These are phyloP conservation scores for Leptodactylus fuscus DNA, from an alignment of 2,113 vertebrate genomes.

Conservation along the genomic window DNA sequence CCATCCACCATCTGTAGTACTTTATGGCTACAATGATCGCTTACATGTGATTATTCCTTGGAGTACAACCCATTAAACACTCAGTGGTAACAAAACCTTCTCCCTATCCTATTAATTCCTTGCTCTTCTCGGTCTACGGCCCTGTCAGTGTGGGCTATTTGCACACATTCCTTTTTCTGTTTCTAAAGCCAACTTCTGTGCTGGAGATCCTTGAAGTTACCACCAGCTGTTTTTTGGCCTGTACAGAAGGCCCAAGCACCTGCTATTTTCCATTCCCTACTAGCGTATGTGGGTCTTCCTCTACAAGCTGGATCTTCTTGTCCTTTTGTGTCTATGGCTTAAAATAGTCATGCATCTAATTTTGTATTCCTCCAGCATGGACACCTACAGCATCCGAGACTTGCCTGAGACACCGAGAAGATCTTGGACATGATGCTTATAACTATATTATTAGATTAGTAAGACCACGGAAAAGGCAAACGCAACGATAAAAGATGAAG, in stretches of 20 bases:
- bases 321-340: slow-evolving; percentile 26
- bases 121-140: neutral
- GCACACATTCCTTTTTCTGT: slow-evolving; percentile 33
- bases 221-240: slow-evolving; percentile 49
- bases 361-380: slow-evolving; percentile 14
- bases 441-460: too few species aligned
- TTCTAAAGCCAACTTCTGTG: slow-evolving; percentile 38
- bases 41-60: slow-evolving; percentile 24
- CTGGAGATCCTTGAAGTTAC: slow-evolving; percentile 25
- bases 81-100: slow-evolving; percentile 12
- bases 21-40: slow-evolving; percentile 4
- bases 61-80: slow-evolving; percentile 21
- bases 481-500: too few species aligned
- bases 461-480: too few species aligned
- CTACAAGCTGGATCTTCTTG: neutral
- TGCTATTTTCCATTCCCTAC: slow-evolving; percentile 42
- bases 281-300: slow-evolving; percentile 25
- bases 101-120: slow-evolving; percentile 28
- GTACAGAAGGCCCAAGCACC: slow-evolving; percentile 36
- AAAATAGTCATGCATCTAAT: slow-evolving; percentile 37
- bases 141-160: slow-evolving; percentile 1
- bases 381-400: slow-evolving; percentile 25
- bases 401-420: neutral
- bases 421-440: too few species aligned
- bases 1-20: slow-evolving; percentile 9